Evolutionary conservation across 2,113 vertebrate genomes (phyloP).

Genomic region (Rutilus rutilus): DNA sequence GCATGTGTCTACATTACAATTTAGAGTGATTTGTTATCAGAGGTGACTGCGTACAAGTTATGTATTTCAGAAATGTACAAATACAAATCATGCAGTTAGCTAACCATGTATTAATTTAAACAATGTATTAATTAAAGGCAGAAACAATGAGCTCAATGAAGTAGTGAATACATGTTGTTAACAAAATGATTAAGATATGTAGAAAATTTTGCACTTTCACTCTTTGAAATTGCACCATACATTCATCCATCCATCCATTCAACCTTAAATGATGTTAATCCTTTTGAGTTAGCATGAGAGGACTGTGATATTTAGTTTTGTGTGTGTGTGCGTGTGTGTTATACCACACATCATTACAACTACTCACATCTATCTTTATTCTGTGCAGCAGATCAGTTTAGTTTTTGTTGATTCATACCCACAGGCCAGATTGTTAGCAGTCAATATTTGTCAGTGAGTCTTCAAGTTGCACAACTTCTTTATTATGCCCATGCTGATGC

Average conservation of each 20-base stretch:
- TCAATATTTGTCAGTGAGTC: conserved; percentile 3
- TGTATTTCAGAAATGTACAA: no score
- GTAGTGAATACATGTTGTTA: no score
- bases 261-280: not conserved
- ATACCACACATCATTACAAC: conserved; percentile 7
- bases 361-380: not conserved
- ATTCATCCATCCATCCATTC: not conserved
- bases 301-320: conserved; percentile 60
- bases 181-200: no score
- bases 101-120: no score
- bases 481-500: not conserved
- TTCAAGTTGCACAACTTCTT: conserved; percentile 3
- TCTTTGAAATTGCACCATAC: not conserved
- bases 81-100: no score
- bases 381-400: not conserved
- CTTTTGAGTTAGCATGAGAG: not conserved
- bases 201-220: no score
- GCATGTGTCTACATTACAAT: no score
- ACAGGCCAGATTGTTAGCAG: not conserved
- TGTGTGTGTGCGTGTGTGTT: conserved; percentile 24
- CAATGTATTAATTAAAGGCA: no score
- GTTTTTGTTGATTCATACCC: not conserved
- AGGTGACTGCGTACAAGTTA: no score
- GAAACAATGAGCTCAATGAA: no score
- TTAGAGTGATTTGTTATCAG: no score